phyloP scores from a whole-genome alignment of 2,888 invertebrate species.

The Masnerella sp. region DNA sequence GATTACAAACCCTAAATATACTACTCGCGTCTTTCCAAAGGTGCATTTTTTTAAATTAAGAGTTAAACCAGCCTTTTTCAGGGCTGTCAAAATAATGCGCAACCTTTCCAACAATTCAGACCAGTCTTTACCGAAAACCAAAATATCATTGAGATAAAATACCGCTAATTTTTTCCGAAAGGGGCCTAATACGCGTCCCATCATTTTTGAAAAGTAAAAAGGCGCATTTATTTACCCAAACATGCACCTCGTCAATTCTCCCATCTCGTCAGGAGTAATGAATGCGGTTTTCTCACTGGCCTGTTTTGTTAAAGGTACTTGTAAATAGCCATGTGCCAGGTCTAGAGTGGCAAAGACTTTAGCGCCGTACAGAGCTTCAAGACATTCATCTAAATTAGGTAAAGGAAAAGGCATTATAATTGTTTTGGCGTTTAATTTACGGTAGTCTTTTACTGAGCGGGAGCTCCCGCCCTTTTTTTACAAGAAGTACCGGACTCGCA shows the following conservation, averaged over 20 bases:
- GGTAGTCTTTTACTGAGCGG: constrained; percentile 4
- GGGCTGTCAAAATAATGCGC: neutral
- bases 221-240: constrained; percentile 4
- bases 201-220: constrained; percentile 2
- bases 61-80: neutral
- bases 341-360: constrained; percentile 15
- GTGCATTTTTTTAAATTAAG: neutral
- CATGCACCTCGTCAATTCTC: constrained; percentile 7
- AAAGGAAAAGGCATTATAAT: constrained; percentile 6
- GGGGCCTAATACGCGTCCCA: neutral
- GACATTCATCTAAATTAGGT: constrained; percentile 8
- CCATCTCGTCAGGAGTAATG: constrained; percentile 10
- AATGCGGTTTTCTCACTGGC: constrained; percentile 10
- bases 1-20: neutral
- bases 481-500: constrained; percentile 2
- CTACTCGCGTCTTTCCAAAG: neutral
- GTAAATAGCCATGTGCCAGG: neutral
- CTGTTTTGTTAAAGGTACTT: neutral
- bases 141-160: neutral
- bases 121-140: neutral
- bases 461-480: neutral
- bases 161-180: neutral
- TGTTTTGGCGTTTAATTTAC: constrained; percentile 13
- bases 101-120: neutral
- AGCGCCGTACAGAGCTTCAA: constrained; percentile 1